A percentile compares a stretch with the other conserved stretches of the same genome.
phyloP scores from a whole-genome alignment of 2,113 vertebrate species.

The Typhlomys cinereus region DNA sequence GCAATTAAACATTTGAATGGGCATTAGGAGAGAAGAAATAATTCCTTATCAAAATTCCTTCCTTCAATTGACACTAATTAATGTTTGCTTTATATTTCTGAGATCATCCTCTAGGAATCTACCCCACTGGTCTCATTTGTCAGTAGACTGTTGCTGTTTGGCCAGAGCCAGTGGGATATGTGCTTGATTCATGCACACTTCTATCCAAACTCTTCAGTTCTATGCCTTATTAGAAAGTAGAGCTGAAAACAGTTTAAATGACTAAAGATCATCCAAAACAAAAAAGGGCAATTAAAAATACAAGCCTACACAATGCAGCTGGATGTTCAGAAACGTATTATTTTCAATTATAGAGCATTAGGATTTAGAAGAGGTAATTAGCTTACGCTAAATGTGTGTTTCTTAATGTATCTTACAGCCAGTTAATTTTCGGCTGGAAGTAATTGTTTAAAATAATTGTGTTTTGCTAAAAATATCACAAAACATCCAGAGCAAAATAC shows the following conservation, averaged over 20 bases:
- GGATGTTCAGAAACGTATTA: slow-evolving; percentile 48
- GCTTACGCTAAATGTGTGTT: slow-evolving; percentile 66
- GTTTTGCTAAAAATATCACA: slow-evolving; percentile 63
- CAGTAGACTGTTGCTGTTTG: neutral
- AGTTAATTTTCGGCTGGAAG: slow-evolving; percentile 64
- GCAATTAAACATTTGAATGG: slow-evolving; percentile 24
- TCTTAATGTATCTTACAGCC: slow-evolving; percentile 64
- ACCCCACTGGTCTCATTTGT: neutral
- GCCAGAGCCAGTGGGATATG: neutral
- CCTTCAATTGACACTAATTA: neutral
- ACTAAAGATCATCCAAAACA: slow-evolving; percentile 57
- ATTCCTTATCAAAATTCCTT: slow-evolving; percentile 25
- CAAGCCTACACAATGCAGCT: slow-evolving; percentile 53
- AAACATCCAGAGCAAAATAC: slow-evolving; percentile 61
- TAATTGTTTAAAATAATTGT: slow-evolving; percentile 67
- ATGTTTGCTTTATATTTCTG: neutral
- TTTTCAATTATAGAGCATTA: slow-evolving; percentile 60
- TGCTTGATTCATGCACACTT: slow-evolving; percentile 12
- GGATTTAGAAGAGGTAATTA: slow-evolving; percentile 55
- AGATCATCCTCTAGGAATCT: slow-evolving; percentile 27
- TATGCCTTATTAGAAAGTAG: slow-evolving; percentile 55
- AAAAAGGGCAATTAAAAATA: slow-evolving; percentile 56
- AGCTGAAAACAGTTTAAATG: slow-evolving; percentile 56
- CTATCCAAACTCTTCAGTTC: slow-evolving; percentile 49
- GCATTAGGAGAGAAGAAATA: neutral